Evolutionary conservation across 2,113 vertebrate species (phyloP).

Genomic region (Cryptomyrus ogoouensis): DNA sequence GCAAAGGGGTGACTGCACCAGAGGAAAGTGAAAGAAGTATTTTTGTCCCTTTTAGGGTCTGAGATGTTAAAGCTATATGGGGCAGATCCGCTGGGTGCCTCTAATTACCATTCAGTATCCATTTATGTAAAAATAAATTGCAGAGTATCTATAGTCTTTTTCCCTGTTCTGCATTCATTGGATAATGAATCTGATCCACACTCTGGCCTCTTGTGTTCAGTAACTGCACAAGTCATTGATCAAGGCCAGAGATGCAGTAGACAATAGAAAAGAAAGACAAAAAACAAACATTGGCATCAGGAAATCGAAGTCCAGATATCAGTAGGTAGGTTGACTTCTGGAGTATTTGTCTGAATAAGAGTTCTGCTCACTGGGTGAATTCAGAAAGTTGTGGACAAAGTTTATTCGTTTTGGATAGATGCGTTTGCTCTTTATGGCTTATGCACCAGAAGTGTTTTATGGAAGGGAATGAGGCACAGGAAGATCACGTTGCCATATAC

Average conservation of each 20-base stretch:
- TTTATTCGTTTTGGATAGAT: neutral
- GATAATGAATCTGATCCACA: neutral
- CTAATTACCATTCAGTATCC: neutral
- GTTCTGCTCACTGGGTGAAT: neutral
- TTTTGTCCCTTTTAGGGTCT: neutral
- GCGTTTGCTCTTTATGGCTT: neutral
- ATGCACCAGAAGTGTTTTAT: neutral
- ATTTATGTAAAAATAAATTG: neutral
- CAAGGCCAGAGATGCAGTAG: neutral
- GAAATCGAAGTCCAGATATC: no score
- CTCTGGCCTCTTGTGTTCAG: neutral
- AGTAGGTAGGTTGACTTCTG: no score
- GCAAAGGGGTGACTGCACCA: neutral
- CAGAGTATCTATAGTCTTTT: neutral
- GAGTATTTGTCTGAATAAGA: neutral
- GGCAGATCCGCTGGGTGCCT: neutral
- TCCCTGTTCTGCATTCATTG: neutral
- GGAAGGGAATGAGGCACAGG: neutral
- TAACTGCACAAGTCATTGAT: neutral
- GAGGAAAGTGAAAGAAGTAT: neutral
- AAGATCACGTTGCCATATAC: neutral
- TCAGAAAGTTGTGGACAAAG: neutral
- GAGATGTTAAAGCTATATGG: neutral
- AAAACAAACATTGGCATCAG: no score
- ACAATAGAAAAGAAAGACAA: no score